Base-by-base conservation (phyloP, 2,797 vertebrate species). In the Okamejei kenojei region DNA sequence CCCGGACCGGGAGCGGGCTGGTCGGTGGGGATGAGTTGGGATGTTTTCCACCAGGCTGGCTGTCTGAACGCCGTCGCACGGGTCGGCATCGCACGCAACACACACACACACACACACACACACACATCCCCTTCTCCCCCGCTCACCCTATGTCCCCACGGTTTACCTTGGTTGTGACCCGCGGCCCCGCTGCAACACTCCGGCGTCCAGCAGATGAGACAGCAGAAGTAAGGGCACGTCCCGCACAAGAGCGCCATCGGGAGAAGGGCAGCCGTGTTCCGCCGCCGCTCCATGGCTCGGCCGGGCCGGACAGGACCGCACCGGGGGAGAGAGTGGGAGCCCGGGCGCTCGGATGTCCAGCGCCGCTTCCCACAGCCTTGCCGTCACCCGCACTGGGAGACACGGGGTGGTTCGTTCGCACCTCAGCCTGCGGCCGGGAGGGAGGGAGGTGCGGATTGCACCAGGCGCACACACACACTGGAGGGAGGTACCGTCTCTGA, bases 151-250 rank as follows among this genome's bases (percentile, higher is more conserved):
- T 54, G 45, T 54, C 3, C 45, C 45, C 45, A 54, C 23, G 71
- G 71, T 32, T 92, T 92, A 92, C 90, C 90, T 92, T 92, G 90
- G 90, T 92, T 92, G 21, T 45, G 90, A 1, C 68, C 68, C 23
- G 90, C 23, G 73, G 90, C 90, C 38, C 90, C 38, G 61, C 13
- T 32, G n/a, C 84, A 88, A 29, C 63, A n/a, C 63, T 88, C n/a
- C 38, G 35, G 84, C n/a, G n/a, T 68, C 84, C 84, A 88, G 71
- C 90, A 92, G 68, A 92, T 23, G 38, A 92, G 90, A 7, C 90
- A 92, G 38, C 45, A 91, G 65, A 38, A 54, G 71, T 54, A 91
- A 21, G 10, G 38, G 54, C 15, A 92, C 29, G 90, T 92, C 90
- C 90, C 32, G 63, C 63, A 92, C 21, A 92, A 21, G 1, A 92